Percentiles rank a stretch among this genome's conserved stretches.
Evolutionary conservation across 2,113 vertebrate species (phyloP).

Genomic region (Paramormyrops kingsleyae): DNA sequence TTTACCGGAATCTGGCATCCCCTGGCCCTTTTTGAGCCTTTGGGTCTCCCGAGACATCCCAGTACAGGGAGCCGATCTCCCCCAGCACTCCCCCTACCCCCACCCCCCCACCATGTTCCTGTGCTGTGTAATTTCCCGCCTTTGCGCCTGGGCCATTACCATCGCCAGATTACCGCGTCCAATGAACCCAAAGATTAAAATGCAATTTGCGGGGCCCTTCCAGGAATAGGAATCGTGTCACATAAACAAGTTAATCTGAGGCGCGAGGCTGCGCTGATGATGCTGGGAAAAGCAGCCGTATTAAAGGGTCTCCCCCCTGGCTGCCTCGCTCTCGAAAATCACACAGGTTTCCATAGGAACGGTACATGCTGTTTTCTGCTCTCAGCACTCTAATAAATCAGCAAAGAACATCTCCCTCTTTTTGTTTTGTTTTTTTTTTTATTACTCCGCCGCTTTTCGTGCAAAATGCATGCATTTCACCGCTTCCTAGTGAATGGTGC

Average conservation of each 20-base stretch:
- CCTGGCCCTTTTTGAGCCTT: background rate
- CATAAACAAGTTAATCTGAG: background rate
- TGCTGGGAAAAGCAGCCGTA: background rate
- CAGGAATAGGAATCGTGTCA: background rate
- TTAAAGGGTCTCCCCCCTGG: slow-evolving; percentile 6
- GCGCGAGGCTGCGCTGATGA: slow-evolving; percentile 3
- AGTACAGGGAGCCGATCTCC: background rate
- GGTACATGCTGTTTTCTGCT: slow-evolving; percentile 5
- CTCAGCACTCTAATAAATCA: slow-evolving; percentile 7
- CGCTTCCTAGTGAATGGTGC: background rate
- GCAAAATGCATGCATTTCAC: background rate
- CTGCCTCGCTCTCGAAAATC: slow-evolving; percentile 23
- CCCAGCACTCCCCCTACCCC: background rate
- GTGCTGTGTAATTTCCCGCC: background rate
- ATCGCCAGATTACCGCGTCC: background rate
- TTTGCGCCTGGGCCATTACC: background rate
- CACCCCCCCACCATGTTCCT: background rate
- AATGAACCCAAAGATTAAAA: background rate
- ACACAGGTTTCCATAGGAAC: slow-evolving; percentile 33
- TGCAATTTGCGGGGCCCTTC: slow-evolving; percentile 12
- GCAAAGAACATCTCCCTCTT: background rate
- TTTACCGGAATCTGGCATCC: background rate
- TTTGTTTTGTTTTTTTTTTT: background rate
- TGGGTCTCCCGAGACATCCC: background rate
- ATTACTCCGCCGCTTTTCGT: background rate